Conservation (phyloP, 2,888 invertebrate species). For the Papilio elwesi region DNA sequence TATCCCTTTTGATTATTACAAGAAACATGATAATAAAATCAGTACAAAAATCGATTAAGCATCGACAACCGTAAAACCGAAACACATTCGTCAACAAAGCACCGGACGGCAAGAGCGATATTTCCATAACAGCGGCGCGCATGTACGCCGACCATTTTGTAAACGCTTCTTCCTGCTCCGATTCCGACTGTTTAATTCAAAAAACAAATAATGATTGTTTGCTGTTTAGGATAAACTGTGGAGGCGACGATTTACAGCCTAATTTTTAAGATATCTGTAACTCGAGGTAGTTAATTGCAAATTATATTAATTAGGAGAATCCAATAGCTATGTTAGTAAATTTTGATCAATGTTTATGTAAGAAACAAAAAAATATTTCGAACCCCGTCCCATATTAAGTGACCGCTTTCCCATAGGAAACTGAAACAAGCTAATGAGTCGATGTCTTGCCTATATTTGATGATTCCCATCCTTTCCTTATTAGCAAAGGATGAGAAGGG, state of each 20-base stretch:
- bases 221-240: background rate
- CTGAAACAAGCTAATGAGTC: no score
- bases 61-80: slow-evolving; percentile 1
- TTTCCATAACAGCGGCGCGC: slow-evolving; percentile 33
- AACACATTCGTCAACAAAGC: slow-evolving; percentile 5
- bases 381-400: no score
- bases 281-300: background rate
- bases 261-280: background rate
- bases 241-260: background rate
- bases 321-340: no score
- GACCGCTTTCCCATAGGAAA: no score
- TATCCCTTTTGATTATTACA: background rate
- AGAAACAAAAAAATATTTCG: no score
- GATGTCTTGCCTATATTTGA: no score
- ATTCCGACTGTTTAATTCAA: slow-evolving; percentile 18
- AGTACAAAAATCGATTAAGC: background rate
- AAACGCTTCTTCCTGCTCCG: slow-evolving; percentile 33
- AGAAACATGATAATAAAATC: background rate
- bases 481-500: no score
- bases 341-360: no score
- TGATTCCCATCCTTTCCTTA: no score
- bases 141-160: slow-evolving; percentile 30
- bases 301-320: no score
- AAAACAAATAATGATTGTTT: slow-evolving; percentile 27
- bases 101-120: slow-evolving; percentile 33